phyloP scores from a whole-genome alignment of 2,797 vertebrate species.

The Betta splendens region DNA sequence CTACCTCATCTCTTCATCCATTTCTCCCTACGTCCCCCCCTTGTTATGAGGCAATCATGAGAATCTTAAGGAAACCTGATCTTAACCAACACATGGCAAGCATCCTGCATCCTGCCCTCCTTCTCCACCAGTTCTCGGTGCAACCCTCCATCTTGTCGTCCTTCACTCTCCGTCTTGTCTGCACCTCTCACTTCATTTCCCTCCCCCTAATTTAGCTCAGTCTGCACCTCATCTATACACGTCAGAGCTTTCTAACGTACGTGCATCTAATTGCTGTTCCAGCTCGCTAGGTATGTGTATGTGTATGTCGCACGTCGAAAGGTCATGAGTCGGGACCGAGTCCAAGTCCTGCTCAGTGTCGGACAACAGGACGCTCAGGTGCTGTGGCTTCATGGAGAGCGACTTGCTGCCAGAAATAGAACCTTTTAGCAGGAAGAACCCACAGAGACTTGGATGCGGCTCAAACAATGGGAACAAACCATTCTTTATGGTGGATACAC shows the following conservation, averaged over 20 bases:
- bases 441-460: conserved; percentile 54
- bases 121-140: conserved; percentile 42
- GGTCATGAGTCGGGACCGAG: conserved; percentile 50
- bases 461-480: conserved; percentile 53
- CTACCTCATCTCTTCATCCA: conserved; percentile 58
- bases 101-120: conserved; percentile 42
- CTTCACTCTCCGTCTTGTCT: conserved; percentile 42
- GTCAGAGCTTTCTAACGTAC: conserved; percentile 11
- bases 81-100: conserved; percentile 68
- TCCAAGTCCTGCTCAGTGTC: conserved; percentile 38
- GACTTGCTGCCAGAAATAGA: conserved; percentile 63
- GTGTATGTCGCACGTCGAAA: conserved; percentile 42
- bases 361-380: conserved; percentile 52
- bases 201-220: conserved; percentile 30
- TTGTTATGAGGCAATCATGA: conserved; percentile 79
- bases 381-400: conserved; percentile 47
- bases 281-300: conserved; percentile 6
- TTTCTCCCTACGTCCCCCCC: conserved; percentile 57
- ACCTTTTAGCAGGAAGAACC: conserved; percentile 52
- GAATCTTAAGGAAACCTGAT: conserved; percentile 81
- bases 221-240: conserved; percentile 27
- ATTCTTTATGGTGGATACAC: conserved; percentile 26
- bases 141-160: conserved; percentile 63
- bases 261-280: conserved; percentile 16
- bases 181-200: conserved; percentile 30